A percentile compares a stretch with the other conserved stretches of the same genome.
phyloP scores from a whole-genome alignment of 2,888 invertebrate genomes.

The Hetaerina titia region DNA sequence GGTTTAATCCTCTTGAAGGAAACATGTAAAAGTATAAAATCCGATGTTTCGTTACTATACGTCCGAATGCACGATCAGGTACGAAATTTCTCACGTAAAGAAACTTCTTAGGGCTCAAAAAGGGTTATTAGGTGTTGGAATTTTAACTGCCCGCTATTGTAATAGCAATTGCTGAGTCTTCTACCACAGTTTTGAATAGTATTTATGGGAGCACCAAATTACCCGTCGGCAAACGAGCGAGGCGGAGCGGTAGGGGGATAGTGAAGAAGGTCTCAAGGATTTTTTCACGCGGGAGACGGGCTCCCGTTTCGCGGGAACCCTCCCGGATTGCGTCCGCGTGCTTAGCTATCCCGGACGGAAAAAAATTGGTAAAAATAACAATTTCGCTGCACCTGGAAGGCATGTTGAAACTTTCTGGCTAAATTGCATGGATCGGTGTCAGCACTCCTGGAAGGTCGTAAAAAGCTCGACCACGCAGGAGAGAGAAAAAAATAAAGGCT shows the following conservation, averaged over 20 bases:
- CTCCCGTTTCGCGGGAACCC: background rate
- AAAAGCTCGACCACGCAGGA: background rate
- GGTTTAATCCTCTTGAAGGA: no score
- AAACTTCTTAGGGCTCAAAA: no score
- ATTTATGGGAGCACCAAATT: background rate
- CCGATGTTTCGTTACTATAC: no score
- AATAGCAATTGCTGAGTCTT: no score
- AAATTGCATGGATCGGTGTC: conserved; percentile 12
- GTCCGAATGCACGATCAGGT: no score
- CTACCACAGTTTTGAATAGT: background rate
- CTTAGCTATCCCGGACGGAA: background rate
- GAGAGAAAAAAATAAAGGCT: background rate
- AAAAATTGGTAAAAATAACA: background rate
- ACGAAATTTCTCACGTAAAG: no score
- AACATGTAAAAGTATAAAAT: no score
- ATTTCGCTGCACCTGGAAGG: background rate
- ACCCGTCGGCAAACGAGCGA: background rate
- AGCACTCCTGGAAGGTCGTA: background rate
- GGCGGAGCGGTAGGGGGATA: no score
- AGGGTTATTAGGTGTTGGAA: no score
- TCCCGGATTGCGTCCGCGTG: background rate
- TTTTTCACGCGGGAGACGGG: background rate
- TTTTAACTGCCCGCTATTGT: no score
- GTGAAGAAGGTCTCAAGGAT: background rate
- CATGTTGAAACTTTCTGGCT: background rate